These are phyloP conservation scores for Tachina grossa DNA, from an alignment of 2,888 invertebrate genomes.

Conservation along the genomic window DNA sequence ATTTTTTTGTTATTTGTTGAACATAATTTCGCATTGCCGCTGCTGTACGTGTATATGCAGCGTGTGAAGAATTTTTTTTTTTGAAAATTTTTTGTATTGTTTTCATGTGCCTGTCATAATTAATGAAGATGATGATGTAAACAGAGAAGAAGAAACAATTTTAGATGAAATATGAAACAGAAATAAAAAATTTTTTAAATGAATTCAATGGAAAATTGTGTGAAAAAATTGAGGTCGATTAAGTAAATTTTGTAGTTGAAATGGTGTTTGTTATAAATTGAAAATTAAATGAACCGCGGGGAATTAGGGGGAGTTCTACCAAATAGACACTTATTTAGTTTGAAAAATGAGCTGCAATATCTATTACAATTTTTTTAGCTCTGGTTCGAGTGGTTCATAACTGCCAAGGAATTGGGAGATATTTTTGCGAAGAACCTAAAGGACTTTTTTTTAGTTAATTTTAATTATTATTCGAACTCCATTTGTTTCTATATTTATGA, in stretches of 20 bases:
- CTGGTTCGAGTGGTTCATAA: too few species aligned
- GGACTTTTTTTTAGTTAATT: too few species aligned
- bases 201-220: constrained; percentile 47
- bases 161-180: constrained; percentile 28
- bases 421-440: too few species aligned
- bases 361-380: too few species aligned
- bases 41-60: constrained; percentile 47
- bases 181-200: constrained; percentile 39
- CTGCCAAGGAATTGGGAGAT: too few species aligned
- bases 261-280: neutral
- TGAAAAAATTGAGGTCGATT: constrained; percentile 29
- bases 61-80: constrained; percentile 53
- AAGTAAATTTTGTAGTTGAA: neutral
- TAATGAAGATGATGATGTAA: constrained; percentile 36
- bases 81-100: constrained; percentile 28
- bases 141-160: constrained; percentile 13
- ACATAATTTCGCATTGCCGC: constrained; percentile 47
- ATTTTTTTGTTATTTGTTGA: constrained; percentile 20
- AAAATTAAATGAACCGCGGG: too few species aligned
- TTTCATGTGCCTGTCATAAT: constrained; percentile 40
- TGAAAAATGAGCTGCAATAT: neutral
- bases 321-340: neutral
- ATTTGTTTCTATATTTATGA: too few species aligned
- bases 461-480: too few species aligned
- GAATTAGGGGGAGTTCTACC: neutral